phyloP scores from a whole-genome alignment of 2,113 vertebrate species.

The Megaceryle torquata region DNA sequence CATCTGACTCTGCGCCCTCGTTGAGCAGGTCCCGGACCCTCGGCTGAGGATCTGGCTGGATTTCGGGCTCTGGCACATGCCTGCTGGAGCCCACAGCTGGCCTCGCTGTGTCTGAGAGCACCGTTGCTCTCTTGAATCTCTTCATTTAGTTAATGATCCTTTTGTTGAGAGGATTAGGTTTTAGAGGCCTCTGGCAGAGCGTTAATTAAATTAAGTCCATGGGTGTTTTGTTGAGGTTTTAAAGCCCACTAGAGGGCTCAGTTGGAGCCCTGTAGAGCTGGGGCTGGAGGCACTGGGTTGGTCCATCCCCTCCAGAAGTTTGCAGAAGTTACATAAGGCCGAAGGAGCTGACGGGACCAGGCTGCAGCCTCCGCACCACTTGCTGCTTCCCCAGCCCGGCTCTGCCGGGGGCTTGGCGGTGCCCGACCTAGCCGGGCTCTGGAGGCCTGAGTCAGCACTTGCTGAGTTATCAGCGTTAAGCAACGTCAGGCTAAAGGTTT shows the following conservation, averaged over 20 bases:
- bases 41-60: background rate
- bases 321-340: background rate
- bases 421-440: rapidly evolving
- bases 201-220: constrained; percentile 52
- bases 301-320: background rate
- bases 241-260: constrained; percentile 54
- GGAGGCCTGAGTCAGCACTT: background rate
- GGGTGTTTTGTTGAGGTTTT: background rate
- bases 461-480: background rate
- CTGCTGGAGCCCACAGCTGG: background rate
- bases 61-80: background rate
- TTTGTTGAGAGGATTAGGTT: constrained; percentile 47
- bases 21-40: rapidly evolving
- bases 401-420: rapidly evolving
- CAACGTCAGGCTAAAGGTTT: background rate
- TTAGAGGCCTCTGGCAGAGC: constrained; percentile 33
- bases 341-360: rapidly evolving
- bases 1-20: rapidly evolving
- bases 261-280: background rate
- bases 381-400: rapidly evolving
- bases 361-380: background rate
- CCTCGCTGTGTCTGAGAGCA: background rate
- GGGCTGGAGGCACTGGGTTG: background rate
- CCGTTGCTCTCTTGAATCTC: background rate
- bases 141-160: constrained; percentile 44